Evolutionary conservation across 2,113 vertebrate genomes (phyloP).

Genomic region (Struthidea cinerea): DNA sequence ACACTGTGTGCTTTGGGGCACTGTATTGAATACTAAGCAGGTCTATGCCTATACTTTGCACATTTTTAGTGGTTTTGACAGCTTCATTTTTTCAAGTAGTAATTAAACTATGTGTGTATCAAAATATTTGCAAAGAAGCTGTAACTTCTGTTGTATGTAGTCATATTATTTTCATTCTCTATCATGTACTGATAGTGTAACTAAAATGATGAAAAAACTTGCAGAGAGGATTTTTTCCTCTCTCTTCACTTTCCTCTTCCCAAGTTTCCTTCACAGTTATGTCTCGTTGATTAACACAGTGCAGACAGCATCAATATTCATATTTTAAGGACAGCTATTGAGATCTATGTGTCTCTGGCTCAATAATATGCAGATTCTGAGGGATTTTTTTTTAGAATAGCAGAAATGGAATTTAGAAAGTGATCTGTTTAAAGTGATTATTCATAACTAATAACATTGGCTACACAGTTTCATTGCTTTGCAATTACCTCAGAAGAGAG

Average conservation of each 20-base stretch:
- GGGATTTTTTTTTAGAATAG: accelerated
- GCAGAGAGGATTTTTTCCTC: neutral
- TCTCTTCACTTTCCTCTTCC: neutral
- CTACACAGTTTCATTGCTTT: neutral
- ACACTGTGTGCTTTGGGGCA: neutral
- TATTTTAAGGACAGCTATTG: neutral
- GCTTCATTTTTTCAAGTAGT: neutral
- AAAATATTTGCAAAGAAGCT: neutral
- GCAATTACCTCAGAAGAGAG: neutral
- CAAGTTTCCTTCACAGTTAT: neutral
- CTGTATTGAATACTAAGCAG: neutral
- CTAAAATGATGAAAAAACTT: neutral
- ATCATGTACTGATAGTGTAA: too few relatives aligned
- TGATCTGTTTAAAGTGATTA: neutral
- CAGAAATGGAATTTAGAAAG: neutral
- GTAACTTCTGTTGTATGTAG: neutral
- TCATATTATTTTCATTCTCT: neutral
- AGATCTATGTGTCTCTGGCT: neutral
- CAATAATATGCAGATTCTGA: neutral
- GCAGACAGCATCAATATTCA: neutral
- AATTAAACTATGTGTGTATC: neutral
- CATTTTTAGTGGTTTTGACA: neutral
- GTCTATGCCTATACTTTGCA: neutral
- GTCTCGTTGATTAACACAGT: neutral
- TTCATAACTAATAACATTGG: neutral